Base-by-base conservation (phyloP, 2,113 vertebrate genomes). In the Hystrix brachyura region DNA sequence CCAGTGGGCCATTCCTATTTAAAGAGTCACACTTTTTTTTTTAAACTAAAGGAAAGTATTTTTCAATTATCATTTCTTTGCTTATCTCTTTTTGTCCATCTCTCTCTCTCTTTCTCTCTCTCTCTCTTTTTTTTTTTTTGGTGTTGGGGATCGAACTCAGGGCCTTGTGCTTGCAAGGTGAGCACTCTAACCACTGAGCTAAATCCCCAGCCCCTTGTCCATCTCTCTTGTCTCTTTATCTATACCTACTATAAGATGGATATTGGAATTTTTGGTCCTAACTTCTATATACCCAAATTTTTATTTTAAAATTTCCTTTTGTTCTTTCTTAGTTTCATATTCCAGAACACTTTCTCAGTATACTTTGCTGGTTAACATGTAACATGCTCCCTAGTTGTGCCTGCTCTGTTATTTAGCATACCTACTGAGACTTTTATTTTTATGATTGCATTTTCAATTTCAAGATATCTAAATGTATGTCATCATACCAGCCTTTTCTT, bases 291-390 rank as follows among this genome's bases (percentile, higher is more conserved):
- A n/a, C 80, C 2, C 27, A 46, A 55, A 79, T 25, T 83, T 90
- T 78, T 93, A 38, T 53, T 95, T 92, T 51, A 43, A 1, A 64
- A 62, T 90, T 82, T 97, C 1, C 23, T 81, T 89, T 89, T 92
- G 27, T 84, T n/a, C 17, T 46, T 92, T 67, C 74, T 76, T 67
- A 55, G 13, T 72, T 25, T 12, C 69, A 27, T 87, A 13, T 46
- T 92, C 88, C 51, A 27, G 38, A 90, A 71, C 38, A 92, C 38
- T 87, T 72, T 84, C 60, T 87, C 7, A 65, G 80, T 57, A 71
- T 60, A 23, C 51, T 71, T 6, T 76, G 25, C 15, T 71, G 64
- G 62, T 17, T 13, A 74, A 43, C 55, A 8, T 5, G 27, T 13
- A 74, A 43, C 55, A 8, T 5, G 27, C 43, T 93, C 29, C 48